These are phyloP conservation scores for Macrostomum lignano DNA, from an alignment of 1,140 invertebrate species.

Conservation along the genomic window DNA sequence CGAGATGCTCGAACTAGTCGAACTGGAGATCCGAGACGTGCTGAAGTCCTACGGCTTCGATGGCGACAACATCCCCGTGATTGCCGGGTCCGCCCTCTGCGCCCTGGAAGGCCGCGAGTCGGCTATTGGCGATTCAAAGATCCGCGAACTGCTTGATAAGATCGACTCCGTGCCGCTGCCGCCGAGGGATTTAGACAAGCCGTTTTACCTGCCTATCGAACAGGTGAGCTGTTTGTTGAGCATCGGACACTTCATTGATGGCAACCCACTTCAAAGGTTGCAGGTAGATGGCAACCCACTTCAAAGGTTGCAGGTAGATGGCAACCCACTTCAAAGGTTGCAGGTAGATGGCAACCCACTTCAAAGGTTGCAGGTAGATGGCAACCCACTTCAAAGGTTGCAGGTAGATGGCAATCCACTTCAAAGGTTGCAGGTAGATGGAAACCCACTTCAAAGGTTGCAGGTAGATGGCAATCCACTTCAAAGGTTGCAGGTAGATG, in stretches of 20 bases:
- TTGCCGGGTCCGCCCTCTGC: constrained; percentile 54
- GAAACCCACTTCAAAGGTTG: too few relatives aligned
- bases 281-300: neutral
- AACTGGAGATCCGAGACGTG: constrained; percentile 75
- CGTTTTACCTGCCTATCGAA: constrained; percentile 72
- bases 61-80: constrained; percentile 41
- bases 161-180: constrained; percentile 75
- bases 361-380: too few relatives aligned
- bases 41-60: constrained; percentile 57
- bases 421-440: too few relatives aligned
- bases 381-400: too few relatives aligned
- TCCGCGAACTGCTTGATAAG: constrained; percentile 52
- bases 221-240: constrained; percentile 36
- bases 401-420: too few relatives aligned
- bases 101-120: constrained; percentile 62
- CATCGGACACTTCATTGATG: neutral
- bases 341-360: too few relatives aligned
- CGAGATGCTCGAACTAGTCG: constrained; percentile 79
- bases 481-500: too few relatives aligned
- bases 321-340: too few relatives aligned
- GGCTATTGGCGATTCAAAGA: constrained; percentile 51
- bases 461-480: too few relatives aligned
- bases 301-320: too few relatives aligned
- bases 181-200: constrained; percentile 61
- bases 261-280: neutral